These are phyloP conservation scores for Drosophila teissieri DNA, from an alignment of 1,140 invertebrate genomes.

Conservation along the genomic window DNA sequence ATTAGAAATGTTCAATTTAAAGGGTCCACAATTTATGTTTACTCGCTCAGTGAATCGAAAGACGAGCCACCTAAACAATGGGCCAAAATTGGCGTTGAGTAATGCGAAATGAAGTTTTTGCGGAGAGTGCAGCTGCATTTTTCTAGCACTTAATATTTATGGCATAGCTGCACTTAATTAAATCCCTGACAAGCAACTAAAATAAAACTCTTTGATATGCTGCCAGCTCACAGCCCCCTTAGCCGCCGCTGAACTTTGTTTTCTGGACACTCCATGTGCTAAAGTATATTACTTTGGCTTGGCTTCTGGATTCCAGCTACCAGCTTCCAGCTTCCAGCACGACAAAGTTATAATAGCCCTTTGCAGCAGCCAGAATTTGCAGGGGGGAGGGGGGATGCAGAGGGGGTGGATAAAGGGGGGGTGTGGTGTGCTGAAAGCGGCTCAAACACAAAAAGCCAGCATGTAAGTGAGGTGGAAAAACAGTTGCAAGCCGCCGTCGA, in stretches of 20 bases:
- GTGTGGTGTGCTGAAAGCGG: constrained; percentile 20
- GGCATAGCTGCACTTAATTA: constrained; percentile 52
- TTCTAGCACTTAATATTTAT: constrained; percentile 49
- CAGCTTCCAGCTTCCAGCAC: constrained; percentile 36
- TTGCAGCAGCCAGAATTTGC: constrained; percentile 32
- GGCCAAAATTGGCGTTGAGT: constrained; percentile 12
- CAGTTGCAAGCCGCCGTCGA: constrained; percentile 9
- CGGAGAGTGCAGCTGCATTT: constrained; percentile 23
- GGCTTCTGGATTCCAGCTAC: constrained; percentile 30
- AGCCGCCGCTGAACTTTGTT: constrained; percentile 26
- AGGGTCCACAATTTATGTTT: not conserved
- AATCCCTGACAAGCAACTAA: constrained; percentile 46
- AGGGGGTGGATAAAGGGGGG: too few species aligned
- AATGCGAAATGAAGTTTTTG: constrained; percentile 39
- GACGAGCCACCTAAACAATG: constrained; percentile 9
- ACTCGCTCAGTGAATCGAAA: not conserved
- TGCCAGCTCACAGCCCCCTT: not conserved
- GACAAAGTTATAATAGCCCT: constrained; percentile 79
- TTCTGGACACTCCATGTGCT: constrained; percentile 57
- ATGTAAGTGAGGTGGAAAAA: constrained; percentile 5
- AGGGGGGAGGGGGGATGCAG: too few species aligned
- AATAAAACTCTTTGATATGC: constrained; percentile 51
- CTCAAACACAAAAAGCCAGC: constrained; percentile 23
- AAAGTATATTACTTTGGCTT: constrained; percentile 58
- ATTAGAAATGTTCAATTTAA: not conserved